Evolutionary conservation across 2,797 vertebrate species (phyloP), one percentile per base, ranked within the genome.

Genomic region (Darevskia nairensis): DNA sequence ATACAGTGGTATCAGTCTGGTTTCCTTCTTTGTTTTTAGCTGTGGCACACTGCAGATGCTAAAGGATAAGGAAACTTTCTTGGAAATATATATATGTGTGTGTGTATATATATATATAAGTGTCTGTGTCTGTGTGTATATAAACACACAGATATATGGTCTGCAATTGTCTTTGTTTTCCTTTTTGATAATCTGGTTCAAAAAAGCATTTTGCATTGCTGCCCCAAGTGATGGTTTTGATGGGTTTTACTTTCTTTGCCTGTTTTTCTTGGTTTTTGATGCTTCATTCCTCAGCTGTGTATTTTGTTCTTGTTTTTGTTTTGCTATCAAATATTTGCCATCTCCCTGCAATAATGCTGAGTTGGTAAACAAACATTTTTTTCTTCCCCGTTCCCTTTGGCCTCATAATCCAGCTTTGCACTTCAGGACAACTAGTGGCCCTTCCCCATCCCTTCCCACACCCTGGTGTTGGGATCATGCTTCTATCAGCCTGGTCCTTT

Each of bases 41-140:
- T 97, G 97, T 97, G 95, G 95, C 96, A 97, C 94, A 93, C 91
- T 96, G 91, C 95, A 93, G 90, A 94, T 97, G 96, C 96, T 96
- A 93, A 93, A 95, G 97, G 97, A 97, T 97, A 97, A 97, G 96
- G 97, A 97, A 97, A 97, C 97, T 89, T 89, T 83, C 90, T 94
- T 96, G 93, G 93, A 81, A 59, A 69, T 82, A 79, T 74, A 29
- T 50, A 7, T 80, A 91, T 90, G 85, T 89, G 89, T 88, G 84
- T 23, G 50, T 41, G 59, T 93, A 25, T 90, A 85, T 86, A 35
- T 86, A 35, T 91, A 80, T 19, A n/a, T 41, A 46, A 89, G 84
- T 93, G 92, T 94, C 88, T 94, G 89, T 90, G 92, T 96, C 96
- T 96, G 95, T 96, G 86, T 55, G 80, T 92, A 86, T 86, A 89